phyloP scores from a whole-genome alignment of 2,113 vertebrate species.

The Oreocharis arfaki region DNA sequence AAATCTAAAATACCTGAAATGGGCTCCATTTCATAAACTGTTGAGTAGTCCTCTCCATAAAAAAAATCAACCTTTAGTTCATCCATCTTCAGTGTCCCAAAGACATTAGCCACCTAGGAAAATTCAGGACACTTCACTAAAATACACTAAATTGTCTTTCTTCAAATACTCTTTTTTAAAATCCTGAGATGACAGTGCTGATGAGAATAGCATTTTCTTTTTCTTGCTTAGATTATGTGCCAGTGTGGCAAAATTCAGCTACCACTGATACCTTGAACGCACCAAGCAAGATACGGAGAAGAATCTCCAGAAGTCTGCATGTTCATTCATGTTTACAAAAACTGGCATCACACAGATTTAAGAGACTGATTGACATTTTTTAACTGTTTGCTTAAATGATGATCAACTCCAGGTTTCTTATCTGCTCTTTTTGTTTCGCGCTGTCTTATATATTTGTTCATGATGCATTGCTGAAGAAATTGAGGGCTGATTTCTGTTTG shows the following conservation, averaged over 20 bases:
- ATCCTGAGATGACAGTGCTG: neutral
- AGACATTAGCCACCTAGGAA: neutral
- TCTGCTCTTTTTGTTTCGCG: neutral
- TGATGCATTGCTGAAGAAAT: neutral
- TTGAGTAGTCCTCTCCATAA: neutral
- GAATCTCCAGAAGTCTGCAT: neutral
- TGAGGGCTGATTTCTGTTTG: neutral
- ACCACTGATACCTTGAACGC: neutral
- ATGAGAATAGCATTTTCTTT: neutral
- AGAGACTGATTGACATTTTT: neutral
- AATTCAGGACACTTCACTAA: neutral
- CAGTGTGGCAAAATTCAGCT: neutral
- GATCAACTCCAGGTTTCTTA: neutral
- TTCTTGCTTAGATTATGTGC: neutral
- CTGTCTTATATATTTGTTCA: neutral
- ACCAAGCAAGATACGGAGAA: neutral
- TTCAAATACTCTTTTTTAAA: neutral
- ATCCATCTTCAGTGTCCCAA: neutral
- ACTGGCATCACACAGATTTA: neutral
- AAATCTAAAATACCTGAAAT: neutral
- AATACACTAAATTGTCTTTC: neutral
- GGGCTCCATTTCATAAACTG: neutral
- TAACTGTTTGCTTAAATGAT: neutral
- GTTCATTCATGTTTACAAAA: neutral
- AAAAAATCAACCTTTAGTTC: neutral